Percentiles rank a stretch among this genome's conserved stretches.
phyloP scores from a whole-genome alignment of 2,888 invertebrate genomes.

The Parascotia fuliginaria region DNA sequence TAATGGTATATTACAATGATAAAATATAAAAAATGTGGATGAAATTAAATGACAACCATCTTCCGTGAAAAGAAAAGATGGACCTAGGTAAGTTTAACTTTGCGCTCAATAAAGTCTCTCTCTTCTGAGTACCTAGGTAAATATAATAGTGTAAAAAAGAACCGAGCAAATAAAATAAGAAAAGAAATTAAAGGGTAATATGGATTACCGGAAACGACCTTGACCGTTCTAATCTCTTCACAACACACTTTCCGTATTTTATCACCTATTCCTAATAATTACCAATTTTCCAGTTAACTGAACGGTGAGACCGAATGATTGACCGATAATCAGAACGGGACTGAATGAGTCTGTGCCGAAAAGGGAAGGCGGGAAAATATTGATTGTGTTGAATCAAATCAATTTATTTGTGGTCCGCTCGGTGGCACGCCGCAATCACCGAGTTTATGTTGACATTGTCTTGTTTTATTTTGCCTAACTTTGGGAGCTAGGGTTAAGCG shows the following conservation, averaged over 20 bases:
- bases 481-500: slow-evolving; percentile 6
- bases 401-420: slow-evolving; percentile 71
- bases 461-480: slow-evolving; percentile 54
- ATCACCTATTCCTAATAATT: slow-evolving; percentile 79
- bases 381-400: slow-evolving; percentile 78
- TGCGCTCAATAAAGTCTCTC: too few relatives aligned
- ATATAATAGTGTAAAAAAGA: background rate
- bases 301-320: slow-evolving; percentile 80
- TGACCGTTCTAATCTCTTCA: slow-evolving; percentile 39
- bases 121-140: too few relatives aligned
- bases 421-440: slow-evolving; percentile 46
- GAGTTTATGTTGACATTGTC: slow-evolving; percentile 73
- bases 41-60: too few relatives aligned
- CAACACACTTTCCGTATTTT: slow-evolving; percentile 59
- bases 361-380: slow-evolving; percentile 67
- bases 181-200: background rate
- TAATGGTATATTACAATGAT: too few relatives aligned
- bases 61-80: too few relatives aligned
- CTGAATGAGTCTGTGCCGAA: slow-evolving; percentile 64
- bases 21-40: too few relatives aligned
- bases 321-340: slow-evolving; percentile 77
- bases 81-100: too few relatives aligned
- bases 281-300: slow-evolving; percentile 83
- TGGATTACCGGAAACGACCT: slow-evolving; percentile 6
- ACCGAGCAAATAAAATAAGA: background rate